These are phyloP conservation scores for Odontamblyopus rebecca DNA, from an alignment of 2,797 vertebrate species.

Conservation along the genomic window DNA sequence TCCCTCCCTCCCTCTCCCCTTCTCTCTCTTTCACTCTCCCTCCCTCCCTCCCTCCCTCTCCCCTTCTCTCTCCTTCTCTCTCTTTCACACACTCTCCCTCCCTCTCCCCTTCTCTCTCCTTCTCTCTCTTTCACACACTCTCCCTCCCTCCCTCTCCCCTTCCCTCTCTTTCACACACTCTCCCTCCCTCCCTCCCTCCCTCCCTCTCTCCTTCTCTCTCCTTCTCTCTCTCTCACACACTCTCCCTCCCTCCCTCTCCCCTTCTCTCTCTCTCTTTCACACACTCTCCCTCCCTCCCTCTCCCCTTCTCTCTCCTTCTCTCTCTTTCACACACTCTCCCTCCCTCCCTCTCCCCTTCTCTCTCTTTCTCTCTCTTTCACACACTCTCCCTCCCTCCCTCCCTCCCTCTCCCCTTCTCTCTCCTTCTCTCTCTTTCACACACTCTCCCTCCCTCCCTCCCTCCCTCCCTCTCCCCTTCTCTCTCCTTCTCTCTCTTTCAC, in stretches of 20 bases:
- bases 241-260: not conserved
- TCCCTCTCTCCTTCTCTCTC: not conserved
- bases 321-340: not conserved
- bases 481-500: not conserved
- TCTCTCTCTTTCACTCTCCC: too few relatives aligned
- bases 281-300: not conserved
- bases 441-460: not conserved
- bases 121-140: not conserved
- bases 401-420: not conserved
- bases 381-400: not conserved
- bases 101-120: not conserved
- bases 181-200: too few relatives aligned
- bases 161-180: too few relatives aligned
- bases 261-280: not conserved
- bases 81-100: too few relatives aligned
- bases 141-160: not conserved
- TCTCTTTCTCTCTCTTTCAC: not conserved
- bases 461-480: not conserved
- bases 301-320: not conserved
- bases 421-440: not conserved
- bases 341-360: not conserved
- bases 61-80: too few relatives aligned
- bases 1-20: too few relatives aligned
- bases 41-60: not conserved
- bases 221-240: not conserved